Percentiles rank a stretch among this genome's conserved stretches.
Evolutionary conservation across 2,888 invertebrate genomes (phyloP).

Genomic region (Lomographa bimaculata): DNA sequence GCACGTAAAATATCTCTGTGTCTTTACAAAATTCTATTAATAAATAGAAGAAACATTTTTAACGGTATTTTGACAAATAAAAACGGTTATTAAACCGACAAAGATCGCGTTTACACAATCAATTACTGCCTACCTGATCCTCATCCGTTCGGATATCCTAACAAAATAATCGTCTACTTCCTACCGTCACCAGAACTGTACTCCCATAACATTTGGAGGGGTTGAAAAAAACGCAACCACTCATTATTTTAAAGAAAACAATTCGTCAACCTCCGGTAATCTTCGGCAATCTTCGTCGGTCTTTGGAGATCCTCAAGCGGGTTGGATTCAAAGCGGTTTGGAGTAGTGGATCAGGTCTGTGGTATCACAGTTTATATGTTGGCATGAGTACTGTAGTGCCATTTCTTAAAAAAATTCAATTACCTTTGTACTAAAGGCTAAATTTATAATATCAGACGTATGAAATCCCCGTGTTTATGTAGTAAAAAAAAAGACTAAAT

Average conservation of each 20-base stretch:
- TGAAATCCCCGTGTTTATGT: too few relatives aligned
- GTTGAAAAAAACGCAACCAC: conserved; percentile 60
- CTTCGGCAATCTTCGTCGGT: conserved; percentile 15
- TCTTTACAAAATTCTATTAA: too few relatives aligned
- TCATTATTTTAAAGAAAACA: conserved; percentile 66
- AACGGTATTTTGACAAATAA: too few relatives aligned
- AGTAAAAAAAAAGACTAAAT: too few relatives aligned
- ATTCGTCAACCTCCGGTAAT: conserved; percentile 22
- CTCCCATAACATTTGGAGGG: conserved; percentile 35
- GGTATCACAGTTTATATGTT: conserved; percentile 22
- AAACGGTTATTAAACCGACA: too few relatives aligned
- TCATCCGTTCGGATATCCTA: conserved; percentile 73
- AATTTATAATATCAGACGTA: too few relatives aligned
- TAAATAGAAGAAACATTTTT: too few relatives aligned
- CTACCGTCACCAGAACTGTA: conserved; percentile 63
- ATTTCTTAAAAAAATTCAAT: background rate
- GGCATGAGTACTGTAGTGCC: conserved; percentile 5
- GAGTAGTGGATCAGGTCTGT: conserved; percentile 42
- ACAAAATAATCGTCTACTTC: conserved; percentile 72
- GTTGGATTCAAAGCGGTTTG: conserved; percentile 57
- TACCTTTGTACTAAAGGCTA: background rate
- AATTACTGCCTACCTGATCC: conserved; percentile 59
- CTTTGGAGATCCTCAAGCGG: conserved; percentile 10
- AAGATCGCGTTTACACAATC: too few relatives aligned
- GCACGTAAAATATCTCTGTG: too few relatives aligned